Evolutionary conservation across 2,113 vertebrate genomes (phyloP).

Genomic region (Calonectris borealis): DNA sequence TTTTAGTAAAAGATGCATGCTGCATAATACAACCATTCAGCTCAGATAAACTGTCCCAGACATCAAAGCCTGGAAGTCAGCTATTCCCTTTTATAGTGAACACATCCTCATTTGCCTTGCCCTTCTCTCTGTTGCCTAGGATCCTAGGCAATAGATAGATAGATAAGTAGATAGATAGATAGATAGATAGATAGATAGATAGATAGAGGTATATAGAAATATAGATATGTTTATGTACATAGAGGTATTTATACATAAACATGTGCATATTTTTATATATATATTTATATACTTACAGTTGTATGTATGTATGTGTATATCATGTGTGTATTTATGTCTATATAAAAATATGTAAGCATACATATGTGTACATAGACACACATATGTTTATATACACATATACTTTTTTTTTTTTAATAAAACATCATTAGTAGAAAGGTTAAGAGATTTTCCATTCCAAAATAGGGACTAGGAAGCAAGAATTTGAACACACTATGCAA

Average conservation of each 20-base stretch:
- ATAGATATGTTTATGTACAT: neutral
- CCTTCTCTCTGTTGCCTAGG: neutral
- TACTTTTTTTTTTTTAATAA: accelerated
- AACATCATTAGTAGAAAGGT: neutral
- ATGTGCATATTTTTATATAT: neutral
- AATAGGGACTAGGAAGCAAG: neutral
- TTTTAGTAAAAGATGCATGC: neutral
- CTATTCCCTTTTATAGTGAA: neutral
- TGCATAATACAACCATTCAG: neutral
- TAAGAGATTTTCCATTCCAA: neutral
- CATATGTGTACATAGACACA: accelerated
- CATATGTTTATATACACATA: neutral
- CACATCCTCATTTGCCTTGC: neutral
- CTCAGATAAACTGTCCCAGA: neutral
- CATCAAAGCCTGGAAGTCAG: neutral
- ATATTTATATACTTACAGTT: neutral
- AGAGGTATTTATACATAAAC: neutral
- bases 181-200: neutral
- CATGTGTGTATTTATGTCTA: too few species aligned
- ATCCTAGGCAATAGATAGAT: neutral
- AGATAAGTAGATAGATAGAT: neutral
- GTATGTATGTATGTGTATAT: neutral
- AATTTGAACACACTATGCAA: neutral
- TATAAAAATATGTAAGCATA: neutral
- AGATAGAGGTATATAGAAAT: neutral